These are phyloP conservation scores for Apocheima hispidaria DNA, from an alignment of 2,888 invertebrate genomes.

Conservation along the genomic window DNA sequence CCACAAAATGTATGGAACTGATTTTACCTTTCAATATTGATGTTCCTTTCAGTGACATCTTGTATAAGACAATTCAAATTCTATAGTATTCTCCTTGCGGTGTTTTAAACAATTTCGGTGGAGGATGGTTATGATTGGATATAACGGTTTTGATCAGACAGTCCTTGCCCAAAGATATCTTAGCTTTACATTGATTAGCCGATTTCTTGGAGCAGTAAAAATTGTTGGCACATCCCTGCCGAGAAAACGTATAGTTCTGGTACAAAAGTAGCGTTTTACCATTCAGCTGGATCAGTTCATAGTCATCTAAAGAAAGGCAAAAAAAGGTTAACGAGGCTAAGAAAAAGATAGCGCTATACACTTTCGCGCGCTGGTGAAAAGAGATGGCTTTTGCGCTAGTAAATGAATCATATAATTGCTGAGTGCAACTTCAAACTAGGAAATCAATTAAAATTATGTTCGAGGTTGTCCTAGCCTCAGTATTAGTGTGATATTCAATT, in stretches of 20 bases:
- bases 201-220: constrained; percentile 37
- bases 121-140: constrained; percentile 33
- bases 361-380: too few species aligned
- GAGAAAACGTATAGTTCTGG: constrained; percentile 38
- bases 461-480: too few species aligned
- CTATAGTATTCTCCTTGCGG: constrained; percentile 45
- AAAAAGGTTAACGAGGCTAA: too few species aligned
- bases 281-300: constrained; percentile 20
- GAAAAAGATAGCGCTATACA: too few species aligned
- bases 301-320: neutral
- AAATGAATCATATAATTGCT: too few species aligned
- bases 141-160: constrained; percentile 10
- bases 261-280: constrained; percentile 28
- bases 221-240: constrained; percentile 24
- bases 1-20: too few species aligned
- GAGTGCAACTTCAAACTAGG: too few species aligned
- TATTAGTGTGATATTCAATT: too few species aligned
- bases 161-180: constrained; percentile 30
- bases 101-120: constrained; percentile 31
- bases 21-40: too few species aligned
- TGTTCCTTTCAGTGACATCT: too few species aligned
- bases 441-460: too few species aligned
- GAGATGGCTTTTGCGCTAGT: too few species aligned
- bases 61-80: neutral
- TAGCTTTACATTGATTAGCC: constrained; percentile 30